These are phyloP conservation scores for Clostera curtula DNA, from an alignment of 2,888 invertebrate genomes.

Conservation along the genomic window DNA sequence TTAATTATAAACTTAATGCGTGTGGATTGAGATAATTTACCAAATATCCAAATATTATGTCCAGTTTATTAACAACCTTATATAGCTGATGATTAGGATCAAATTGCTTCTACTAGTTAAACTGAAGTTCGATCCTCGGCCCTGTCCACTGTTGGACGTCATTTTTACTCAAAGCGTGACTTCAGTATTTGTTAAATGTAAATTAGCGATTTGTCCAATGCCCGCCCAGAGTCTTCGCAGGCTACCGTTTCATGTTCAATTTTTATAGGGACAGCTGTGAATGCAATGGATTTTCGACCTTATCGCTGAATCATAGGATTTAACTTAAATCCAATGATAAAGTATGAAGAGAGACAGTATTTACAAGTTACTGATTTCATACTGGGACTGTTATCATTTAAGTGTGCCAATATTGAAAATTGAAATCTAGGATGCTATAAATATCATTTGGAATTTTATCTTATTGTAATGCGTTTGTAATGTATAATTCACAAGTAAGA, in stretches of 20 bases:
- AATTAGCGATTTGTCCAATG: slow-evolving; percentile 69
- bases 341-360: slow-evolving; percentile 6
- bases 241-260: slow-evolving; percentile 41
- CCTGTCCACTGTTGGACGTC: too few relatives aligned
- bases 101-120: too few relatives aligned
- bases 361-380: slow-evolving; percentile 5
- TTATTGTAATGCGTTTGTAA: too few relatives aligned
- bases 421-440: too few relatives aligned
- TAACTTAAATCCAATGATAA: slow-evolving; percentile 4
- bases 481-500: too few relatives aligned
- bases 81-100: too few relatives aligned
- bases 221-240: slow-evolving; percentile 38
- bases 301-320: slow-evolving; percentile 7
- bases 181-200: slow-evolving; percentile 74
- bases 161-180: slow-evolving; percentile 72
- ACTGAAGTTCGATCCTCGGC: too few relatives aligned
- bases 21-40: too few relatives aligned
- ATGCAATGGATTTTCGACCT: slow-evolving; percentile 10
- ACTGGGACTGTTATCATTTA: slow-evolving; percentile 19
- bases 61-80: too few relatives aligned
- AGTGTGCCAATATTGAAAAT: slow-evolving; percentile 16
- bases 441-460: too few relatives aligned
- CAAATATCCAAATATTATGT: too few relatives aligned
- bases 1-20: too few relatives aligned
- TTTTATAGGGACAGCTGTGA: slow-evolving; percentile 29